These are phyloP conservation scores for Reticulitermes lucifugus DNA, from an alignment of 2,888 invertebrate genomes.

Conservation along the genomic window DNA sequence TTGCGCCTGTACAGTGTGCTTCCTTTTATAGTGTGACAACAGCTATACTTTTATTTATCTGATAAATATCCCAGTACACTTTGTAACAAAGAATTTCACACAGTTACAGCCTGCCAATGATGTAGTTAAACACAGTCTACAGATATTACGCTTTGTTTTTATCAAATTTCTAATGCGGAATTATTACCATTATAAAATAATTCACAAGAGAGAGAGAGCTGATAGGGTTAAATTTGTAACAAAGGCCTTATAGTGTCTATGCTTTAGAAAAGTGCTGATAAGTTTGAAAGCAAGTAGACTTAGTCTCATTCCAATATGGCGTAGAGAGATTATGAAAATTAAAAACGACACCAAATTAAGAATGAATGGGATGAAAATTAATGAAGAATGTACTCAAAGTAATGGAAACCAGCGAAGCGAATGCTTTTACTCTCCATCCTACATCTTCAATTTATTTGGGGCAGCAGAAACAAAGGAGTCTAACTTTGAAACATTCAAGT, in stretches of 20 bases:
- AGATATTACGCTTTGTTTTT: constrained; percentile 22
- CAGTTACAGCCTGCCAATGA: background rate
- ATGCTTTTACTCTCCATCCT: background rate
- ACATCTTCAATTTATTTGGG: background rate
- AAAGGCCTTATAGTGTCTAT: constrained; percentile 7
- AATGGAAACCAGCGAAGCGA: constrained; percentile 25
- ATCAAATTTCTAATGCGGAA: background rate
- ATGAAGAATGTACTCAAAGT: constrained; percentile 20
- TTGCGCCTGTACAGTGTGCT: too few relatives aligned
- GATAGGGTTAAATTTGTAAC: constrained; percentile 20
- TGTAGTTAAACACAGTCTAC: background rate
- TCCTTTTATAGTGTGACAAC: too few relatives aligned
- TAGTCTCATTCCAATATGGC: background rate
- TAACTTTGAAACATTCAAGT: background rate
- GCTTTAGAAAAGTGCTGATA: constrained; percentile 10
- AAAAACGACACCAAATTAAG: constrained; percentile 28
- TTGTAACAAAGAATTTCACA: too few relatives aligned
- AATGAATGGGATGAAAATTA: constrained; percentile 28
- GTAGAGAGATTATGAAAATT: background rate
- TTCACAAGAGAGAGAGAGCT: background rate
- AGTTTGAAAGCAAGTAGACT: constrained; percentile 5
- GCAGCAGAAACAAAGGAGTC: background rate
- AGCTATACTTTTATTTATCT: too few relatives aligned
- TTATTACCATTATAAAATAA: background rate
- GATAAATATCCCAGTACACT: too few relatives aligned